Evolutionary conservation across 2,888 invertebrate genomes (phyloP).

Genomic region (Kuschelorhynchus macadamiae): DNA sequence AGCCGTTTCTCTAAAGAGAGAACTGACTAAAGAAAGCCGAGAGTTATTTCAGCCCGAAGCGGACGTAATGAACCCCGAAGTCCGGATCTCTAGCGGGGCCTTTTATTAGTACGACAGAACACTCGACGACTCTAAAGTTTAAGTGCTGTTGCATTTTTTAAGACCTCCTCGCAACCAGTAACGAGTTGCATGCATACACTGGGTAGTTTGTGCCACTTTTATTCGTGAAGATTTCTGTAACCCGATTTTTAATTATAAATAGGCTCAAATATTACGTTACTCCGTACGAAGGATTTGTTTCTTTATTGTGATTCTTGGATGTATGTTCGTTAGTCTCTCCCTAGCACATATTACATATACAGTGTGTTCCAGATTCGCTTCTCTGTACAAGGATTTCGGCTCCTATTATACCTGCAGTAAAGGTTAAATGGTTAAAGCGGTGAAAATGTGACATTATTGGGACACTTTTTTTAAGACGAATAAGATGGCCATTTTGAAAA

Average conservation of each 20-base stretch:
- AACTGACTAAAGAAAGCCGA: neutral
- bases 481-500: no score
- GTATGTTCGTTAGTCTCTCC: no score
- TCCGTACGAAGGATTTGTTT: no score
- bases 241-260: neutral
- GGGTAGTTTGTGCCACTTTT: neutral
- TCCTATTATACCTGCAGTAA: no score
- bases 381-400: no score
- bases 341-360: no score
- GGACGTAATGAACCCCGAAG: slow-evolving; percentile 3
- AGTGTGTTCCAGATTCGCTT: no score
- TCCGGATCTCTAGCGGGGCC: slow-evolving; percentile 10
- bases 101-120: slow-evolving; percentile 27
- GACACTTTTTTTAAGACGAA: no score
- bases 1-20: no score
- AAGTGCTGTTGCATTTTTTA: slow-evolving; percentile 45
- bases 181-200: slow-evolving; percentile 1
- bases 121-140: slow-evolving; percentile 43
- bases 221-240: neutral
- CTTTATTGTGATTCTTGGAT: no score
- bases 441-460: no score
- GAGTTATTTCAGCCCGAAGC: slow-evolving; percentile 3
- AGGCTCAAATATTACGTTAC: neutral
- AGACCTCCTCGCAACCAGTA: neutral
- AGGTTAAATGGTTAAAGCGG: no score